phyloP scores from a whole-genome alignment of 2,797 vertebrate species.

The Peromyscus melanophrys region DNA sequence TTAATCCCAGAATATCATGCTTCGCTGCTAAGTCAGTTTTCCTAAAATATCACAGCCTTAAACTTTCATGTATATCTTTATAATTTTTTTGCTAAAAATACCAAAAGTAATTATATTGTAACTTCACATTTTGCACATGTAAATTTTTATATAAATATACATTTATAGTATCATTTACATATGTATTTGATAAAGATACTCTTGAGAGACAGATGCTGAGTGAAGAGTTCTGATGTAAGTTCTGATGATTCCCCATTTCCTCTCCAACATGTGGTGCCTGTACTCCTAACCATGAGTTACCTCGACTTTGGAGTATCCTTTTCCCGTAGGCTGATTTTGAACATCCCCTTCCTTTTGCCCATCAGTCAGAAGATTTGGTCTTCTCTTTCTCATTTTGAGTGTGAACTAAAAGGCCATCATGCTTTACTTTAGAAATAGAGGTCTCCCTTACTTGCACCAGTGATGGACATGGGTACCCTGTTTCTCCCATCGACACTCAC shows the following conservation, averaged over 20 bases:
- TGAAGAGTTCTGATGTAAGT: background rate
- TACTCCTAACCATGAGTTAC: background rate
- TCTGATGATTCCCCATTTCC: background rate
- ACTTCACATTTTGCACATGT: background rate
- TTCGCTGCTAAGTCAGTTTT: background rate
- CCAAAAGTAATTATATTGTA: background rate
- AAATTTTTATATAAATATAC: background rate
- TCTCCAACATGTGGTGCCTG: background rate
- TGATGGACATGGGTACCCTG: background rate
- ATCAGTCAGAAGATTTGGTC: background rate
- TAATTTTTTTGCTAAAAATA: conserved; percentile 19
- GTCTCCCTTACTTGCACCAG: background rate
- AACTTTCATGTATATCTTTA: background rate
- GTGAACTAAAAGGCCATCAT: background rate
- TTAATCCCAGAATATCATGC: background rate
- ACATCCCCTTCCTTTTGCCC: background rate
- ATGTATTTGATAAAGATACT: background rate
- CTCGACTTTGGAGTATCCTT: background rate
- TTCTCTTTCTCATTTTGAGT: background rate
- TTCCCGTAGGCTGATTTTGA: background rate
- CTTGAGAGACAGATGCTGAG: background rate
- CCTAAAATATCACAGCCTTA: background rate
- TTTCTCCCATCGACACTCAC: conserved; percentile 55
- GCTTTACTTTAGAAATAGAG: conserved; percentile 28
- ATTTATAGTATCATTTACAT: background rate